These are phyloP conservation scores for human (Homo sapiens) DNA, from an alignment of 2,113 vertebrate genomes.

Conservation along the genomic window GRCh38 chrY:18935501-18936000, in stretches of 20 bases:
- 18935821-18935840: not conserved
- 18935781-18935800: fast-evolving
- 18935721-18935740: no score
- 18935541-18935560: not conserved
- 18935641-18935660: not conserved
- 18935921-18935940: fast-evolving
- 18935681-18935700: not conserved
- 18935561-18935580: not conserved
- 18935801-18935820: not conserved
- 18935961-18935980: fast-evolving
- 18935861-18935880: not conserved
- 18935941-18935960: fast-evolving
- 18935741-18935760: not conserved
- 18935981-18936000: fast-evolving
- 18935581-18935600: no score
- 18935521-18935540: not conserved
- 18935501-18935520: no score
- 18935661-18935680: no score
- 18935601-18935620: not conserved
- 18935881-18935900: not conserved
- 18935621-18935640: not conserved
- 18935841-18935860: no score
- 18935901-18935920: not conserved
- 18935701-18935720: not conserved
- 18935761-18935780: not conserved